Conservation (phyloP, 2,797 vertebrate genomes). For the Neostethus bicornis region DNA sequence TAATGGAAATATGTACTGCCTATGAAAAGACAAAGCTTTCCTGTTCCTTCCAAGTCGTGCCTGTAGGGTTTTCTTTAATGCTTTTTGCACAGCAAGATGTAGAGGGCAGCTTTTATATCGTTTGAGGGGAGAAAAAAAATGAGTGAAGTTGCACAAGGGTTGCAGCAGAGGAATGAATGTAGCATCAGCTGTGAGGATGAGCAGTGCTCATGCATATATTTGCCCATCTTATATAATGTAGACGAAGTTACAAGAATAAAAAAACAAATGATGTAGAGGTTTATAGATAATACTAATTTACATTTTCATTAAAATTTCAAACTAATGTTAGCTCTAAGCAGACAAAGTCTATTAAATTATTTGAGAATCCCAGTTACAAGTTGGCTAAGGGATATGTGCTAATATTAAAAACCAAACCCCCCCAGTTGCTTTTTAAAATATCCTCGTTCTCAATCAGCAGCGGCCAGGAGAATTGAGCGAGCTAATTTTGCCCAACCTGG, state of each 20-base stretch:
- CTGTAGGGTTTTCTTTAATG: conserved; percentile 40
- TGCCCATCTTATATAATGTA: conserved; percentile 24
- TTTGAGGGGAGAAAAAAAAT: conserved; percentile 29
- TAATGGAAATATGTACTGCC: conserved; percentile 60
- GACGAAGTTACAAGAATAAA: conserved; percentile 8
- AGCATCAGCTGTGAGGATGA: conserved; percentile 43
- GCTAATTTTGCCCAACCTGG: conserved; percentile 73
- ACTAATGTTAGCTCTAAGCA: conserved; percentile 6
- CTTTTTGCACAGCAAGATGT: conserved; percentile 19
- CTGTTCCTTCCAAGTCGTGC: conserved; percentile 51
- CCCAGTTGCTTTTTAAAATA: conserved; percentile 46
- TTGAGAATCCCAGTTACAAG: conserved; percentile 27
- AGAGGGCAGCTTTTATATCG: conserved; percentile 19
- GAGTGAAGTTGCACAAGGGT: conserved; percentile 33
- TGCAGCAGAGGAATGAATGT: conserved; percentile 7
- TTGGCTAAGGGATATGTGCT: conserved; percentile 31
- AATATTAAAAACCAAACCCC: conserved; percentile 61
- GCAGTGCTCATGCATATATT: conserved; percentile 37
- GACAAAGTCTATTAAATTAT: background rate
- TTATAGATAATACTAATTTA: conserved; percentile 25
- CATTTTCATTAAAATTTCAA: background rate
- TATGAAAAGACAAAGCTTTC: conserved; percentile 47
- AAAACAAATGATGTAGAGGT: conserved; percentile 12
- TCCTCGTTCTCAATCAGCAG: conserved; percentile 58
- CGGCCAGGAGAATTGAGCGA: conserved; percentile 59